phyloP scores from a whole-genome alignment of 2,888 invertebrate species.

The Lycaena phlaeas region DNA sequence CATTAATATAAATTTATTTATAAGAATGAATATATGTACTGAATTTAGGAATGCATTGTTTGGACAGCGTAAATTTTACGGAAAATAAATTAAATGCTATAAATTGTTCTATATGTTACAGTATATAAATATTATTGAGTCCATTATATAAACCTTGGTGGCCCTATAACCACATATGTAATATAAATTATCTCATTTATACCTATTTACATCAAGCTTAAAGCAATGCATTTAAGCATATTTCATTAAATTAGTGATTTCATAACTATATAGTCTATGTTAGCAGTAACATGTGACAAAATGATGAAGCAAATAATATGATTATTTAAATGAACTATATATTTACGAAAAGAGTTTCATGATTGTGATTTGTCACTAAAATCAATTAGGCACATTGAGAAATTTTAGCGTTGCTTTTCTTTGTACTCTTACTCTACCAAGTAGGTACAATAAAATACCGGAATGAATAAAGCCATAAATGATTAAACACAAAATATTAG shows the following conservation, averaged over 20 bases:
- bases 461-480: too few relatives aligned
- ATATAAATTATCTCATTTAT: constrained; percentile 22
- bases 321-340: too few relatives aligned
- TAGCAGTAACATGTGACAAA: neutral
- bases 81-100: constrained; percentile 68
- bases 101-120: constrained; percentile 44
- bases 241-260: neutral
- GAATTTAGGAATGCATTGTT: constrained; percentile 63
- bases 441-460: neutral
- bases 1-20: constrained; percentile 50
- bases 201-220: constrained; percentile 11
- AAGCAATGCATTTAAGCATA: neutral
- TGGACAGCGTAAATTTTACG: constrained; percentile 40
- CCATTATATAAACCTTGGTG: constrained; percentile 58
- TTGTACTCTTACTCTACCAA: neutral
- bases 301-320: neutral
- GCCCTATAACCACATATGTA: constrained; percentile 46
- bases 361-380: neutral
- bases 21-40: constrained; percentile 49
- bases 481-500: too few relatives aligned
- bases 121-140: constrained; percentile 45
- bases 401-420: neutral
- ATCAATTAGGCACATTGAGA: neutral
- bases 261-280: neutral
- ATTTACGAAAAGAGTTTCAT: too few relatives aligned